phyloP scores from a whole-genome alignment of 2,113 vertebrate genomes.

The Leptosomus discolor region DNA sequence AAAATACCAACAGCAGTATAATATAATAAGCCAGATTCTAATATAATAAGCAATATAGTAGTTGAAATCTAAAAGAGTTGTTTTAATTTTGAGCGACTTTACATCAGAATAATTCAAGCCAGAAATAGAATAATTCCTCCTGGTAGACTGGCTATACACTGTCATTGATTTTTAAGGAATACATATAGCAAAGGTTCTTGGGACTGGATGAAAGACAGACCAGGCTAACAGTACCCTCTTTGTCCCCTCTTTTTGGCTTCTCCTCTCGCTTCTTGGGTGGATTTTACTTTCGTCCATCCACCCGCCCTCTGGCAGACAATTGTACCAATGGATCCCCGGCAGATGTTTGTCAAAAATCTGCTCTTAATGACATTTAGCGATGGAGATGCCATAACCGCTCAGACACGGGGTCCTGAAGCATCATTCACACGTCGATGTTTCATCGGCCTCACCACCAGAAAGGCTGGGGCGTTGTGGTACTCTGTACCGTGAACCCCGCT shows the following conservation, averaged over 20 bases:
- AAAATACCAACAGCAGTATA: background rate
- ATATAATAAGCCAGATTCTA: background rate
- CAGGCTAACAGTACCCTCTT: background rate
- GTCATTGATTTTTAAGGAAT: background rate
- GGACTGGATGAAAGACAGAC: background rate
- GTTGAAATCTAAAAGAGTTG: background rate
- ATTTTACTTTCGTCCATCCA: background rate
- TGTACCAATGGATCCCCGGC: fast-evolving
- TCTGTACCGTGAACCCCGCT: too few species aligned
- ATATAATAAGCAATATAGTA: too few species aligned
- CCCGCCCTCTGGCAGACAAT: background rate
- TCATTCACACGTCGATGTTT: fast-evolving
- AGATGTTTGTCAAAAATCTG: background rate
- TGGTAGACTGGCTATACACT: fast-evolving
- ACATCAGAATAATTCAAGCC: background rate
- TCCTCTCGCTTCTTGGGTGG: background rate
- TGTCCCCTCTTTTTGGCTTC: background rate
- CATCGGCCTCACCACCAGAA: background rate
- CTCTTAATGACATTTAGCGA: background rate
- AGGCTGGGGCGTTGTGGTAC: too few species aligned
- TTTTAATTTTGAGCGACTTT: background rate
- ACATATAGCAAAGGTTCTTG: fast-evolving
- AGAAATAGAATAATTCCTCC: background rate
- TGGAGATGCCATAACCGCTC: too few species aligned
- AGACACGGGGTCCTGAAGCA: background rate